Percentiles rank a stretch among this genome's conserved stretches.
These are phyloP conservation scores for Tiaroga cobitis DNA, from an alignment of 2,797 vertebrate genomes.

Conservation along the genomic window DNA sequence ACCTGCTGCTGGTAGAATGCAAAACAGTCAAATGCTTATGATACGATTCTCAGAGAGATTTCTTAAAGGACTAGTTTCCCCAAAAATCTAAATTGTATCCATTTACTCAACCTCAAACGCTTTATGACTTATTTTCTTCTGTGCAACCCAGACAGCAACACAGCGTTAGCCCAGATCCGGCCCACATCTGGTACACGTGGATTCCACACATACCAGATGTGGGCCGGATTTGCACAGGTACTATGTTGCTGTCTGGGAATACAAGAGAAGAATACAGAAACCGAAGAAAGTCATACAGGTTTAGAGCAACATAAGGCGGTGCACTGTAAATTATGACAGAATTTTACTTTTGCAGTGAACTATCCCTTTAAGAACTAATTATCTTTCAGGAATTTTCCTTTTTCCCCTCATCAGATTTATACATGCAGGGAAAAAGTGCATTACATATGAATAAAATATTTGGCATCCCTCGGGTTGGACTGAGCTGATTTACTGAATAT, in stretches of 20 bases:
- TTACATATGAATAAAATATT: slow-evolving; percentile 48
- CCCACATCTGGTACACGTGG: too few relatives aligned
- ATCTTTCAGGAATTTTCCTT: not conserved
- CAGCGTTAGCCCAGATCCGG: too few relatives aligned
- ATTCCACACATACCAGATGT: too few relatives aligned
- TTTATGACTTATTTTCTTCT: not conserved
- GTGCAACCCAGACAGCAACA: too few relatives aligned
- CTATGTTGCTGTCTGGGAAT: too few relatives aligned
- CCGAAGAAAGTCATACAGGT: not conserved
- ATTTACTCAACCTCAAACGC: not conserved
- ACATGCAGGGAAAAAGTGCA: slow-evolving; percentile 34
- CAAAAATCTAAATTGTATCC: not conserved
- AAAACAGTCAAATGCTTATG: slow-evolving; percentile 3
- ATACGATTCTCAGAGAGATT: not conserved
- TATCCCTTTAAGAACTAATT: not conserved
- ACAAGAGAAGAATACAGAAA: not conserved
- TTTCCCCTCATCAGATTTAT: slow-evolving; percentile 31
- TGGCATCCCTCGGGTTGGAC: slow-evolving; percentile 40
- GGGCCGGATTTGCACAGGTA: too few relatives aligned
- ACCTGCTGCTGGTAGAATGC: not conserved
- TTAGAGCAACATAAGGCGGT: not conserved
- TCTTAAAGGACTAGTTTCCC: not conserved
- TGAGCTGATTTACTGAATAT: slow-evolving; percentile 44
- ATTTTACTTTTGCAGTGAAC: not conserved
- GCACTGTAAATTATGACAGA: not conserved